phyloP scores from a whole-genome alignment of 37 sponge, comb jelly and placozoan species.

The Mnemiopsis leidyi region DNA sequence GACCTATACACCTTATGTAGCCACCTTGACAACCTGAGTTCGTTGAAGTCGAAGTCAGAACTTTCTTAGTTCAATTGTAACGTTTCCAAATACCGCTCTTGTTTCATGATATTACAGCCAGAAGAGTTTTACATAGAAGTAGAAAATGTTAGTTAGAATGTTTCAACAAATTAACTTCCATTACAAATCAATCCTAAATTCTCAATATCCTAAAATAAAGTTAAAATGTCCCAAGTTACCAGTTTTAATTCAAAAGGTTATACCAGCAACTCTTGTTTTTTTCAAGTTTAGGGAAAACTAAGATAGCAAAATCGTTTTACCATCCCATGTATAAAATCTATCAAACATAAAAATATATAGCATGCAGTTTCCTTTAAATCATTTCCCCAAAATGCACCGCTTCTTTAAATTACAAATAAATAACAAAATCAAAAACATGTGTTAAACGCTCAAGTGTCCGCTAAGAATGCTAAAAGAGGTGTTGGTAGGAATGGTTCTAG shows the following conservation, averaged over 20 bases:
- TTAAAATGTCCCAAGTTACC: background rate
- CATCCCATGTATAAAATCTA: background rate
- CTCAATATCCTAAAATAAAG: background rate
- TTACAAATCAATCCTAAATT: background rate
- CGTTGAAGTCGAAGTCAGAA: too few species aligned
- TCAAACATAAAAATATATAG: background rate
- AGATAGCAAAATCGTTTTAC: background rate
- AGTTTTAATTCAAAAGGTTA: background rate
- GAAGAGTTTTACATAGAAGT: too few species aligned
- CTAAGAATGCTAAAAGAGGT: conserved; percentile 17
- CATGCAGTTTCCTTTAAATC: background rate
- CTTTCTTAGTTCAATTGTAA: too few species aligned
- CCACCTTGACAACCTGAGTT: too few species aligned
- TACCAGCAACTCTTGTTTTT: background rate
- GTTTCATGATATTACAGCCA: too few species aligned
- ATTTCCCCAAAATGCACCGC: background rate
- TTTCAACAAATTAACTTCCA: background rate
- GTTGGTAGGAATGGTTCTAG: background rate
- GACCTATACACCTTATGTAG: too few species aligned
- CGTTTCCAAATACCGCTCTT: too few species aligned
- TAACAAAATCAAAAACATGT: background rate
- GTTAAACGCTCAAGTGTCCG: background rate
- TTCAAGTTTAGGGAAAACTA: background rate
- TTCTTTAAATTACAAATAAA: background rate
- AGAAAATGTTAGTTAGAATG: too few species aligned